Conservation (phyloP, 2,113 vertebrate genomes). For the Gallinago media region DNA sequence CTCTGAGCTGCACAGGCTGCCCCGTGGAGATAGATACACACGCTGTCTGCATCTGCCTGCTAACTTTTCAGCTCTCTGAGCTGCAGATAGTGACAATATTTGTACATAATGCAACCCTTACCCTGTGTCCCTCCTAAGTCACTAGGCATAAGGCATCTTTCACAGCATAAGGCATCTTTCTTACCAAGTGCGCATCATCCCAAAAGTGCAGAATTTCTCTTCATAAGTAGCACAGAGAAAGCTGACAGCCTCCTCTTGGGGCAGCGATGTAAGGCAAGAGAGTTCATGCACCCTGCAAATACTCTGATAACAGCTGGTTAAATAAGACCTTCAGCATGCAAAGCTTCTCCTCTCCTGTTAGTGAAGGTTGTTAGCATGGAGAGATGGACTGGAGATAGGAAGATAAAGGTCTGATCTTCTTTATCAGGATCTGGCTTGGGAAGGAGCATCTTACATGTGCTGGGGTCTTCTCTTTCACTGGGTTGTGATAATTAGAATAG, state of each 20-base stretch:
- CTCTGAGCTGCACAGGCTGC: background rate
- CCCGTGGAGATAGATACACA: background rate
- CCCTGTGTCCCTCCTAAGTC: background rate
- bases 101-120: background rate
- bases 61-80: background rate
- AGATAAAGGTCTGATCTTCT: background rate
- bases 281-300: conserved; percentile 8
- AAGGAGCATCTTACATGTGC: background rate
- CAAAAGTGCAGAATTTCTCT: background rate
- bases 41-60: background rate
- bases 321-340: background rate
- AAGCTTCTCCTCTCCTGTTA: background rate
- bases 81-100: background rate
- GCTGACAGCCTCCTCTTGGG: background rate
- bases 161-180: background rate
- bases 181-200: background rate
- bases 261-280: background rate
- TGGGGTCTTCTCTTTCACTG: background rate
- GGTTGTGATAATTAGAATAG: background rate
- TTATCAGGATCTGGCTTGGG: background rate
- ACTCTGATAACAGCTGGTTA: conserved; percentile 6
- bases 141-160: background rate
- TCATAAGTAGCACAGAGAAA: background rate
- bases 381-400: background rate
- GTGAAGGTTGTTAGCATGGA: background rate